Evolutionary conservation across 2,888 invertebrate genomes (phyloP).

Genomic region (Tuberolachnus salignus): DNA sequence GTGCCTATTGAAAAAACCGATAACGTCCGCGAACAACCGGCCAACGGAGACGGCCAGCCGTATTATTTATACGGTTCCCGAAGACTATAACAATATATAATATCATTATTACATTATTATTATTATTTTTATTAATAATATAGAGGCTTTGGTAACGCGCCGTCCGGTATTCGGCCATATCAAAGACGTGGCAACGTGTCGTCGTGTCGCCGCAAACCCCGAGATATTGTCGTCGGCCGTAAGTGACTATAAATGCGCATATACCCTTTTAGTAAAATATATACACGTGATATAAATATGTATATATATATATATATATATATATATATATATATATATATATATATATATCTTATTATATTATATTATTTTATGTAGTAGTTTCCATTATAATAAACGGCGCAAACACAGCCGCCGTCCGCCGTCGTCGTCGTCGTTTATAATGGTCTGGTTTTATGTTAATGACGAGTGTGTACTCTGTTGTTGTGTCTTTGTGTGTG

Average conservation of each 20-base stretch:
- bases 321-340: conserved; percentile 16
- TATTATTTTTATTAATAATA: no score
- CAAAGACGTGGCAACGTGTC: conserved; percentile 30
- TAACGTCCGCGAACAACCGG: no score
- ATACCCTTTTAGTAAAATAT: conserved; percentile 40
- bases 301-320: not conserved
- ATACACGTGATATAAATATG: conserved; percentile 10
- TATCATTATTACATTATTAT: no score
- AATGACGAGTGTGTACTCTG: conserved; percentile 8
- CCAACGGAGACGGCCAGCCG: no score
- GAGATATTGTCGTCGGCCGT: not conserved
- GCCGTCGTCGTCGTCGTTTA: conserved; percentile 35
- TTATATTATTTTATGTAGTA: no score
- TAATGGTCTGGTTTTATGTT: conserved; percentile 55
- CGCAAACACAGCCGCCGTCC: conserved; percentile 32
- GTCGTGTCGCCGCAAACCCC: not conserved
- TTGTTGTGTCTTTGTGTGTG: not conserved
- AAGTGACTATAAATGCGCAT: not conserved
- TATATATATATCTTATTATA: conserved; percentile 9
- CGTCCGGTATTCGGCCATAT: not conserved
- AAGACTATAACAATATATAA: no score
- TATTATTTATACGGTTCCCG: no score
- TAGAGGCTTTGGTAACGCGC: no score
- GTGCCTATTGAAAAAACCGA: no score
- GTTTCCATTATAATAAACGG: conserved; percentile 37